These are phyloP conservation scores for Corythoichthys haematopterus DNA, from an alignment of 2,113 vertebrate species.

Conservation along the genomic window DNA sequence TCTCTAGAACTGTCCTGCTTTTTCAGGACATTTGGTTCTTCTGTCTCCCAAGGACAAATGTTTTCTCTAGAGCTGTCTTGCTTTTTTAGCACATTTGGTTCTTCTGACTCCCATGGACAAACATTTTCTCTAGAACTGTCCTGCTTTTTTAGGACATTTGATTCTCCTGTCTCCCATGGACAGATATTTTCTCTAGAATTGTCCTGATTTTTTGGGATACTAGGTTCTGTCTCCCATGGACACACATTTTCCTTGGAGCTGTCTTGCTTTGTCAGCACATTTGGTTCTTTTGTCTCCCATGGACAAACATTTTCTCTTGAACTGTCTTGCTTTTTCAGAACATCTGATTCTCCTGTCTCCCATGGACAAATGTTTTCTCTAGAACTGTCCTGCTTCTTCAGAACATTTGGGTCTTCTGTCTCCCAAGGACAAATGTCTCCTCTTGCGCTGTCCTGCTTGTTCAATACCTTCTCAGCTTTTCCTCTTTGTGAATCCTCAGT, in stretches of 20 bases:
- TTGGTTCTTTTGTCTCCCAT: constrained; percentile 36
- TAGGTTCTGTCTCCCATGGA: constrained; percentile 31
- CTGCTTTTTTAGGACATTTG: constrained; percentile 13
- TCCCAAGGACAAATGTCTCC: constrained; percentile 55
- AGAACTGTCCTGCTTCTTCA: constrained; percentile 8
- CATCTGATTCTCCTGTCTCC: constrained; percentile 12
- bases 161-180: constrained; percentile 44
- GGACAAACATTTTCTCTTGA: constrained; percentile 41
- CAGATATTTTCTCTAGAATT: not conserved
- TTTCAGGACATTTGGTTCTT: constrained; percentile 1
- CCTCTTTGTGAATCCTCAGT: too few species aligned
- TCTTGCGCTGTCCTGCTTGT: constrained; percentile 8
- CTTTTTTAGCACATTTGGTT: constrained; percentile 11
- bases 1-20: constrained; percentile 9
- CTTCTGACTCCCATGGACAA: constrained; percentile 48
- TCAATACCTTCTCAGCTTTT: not conserved
- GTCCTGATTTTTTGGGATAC: constrained; percentile 2
- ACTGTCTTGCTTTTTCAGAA: constrained; percentile 24
- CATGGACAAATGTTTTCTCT: constrained; percentile 34
- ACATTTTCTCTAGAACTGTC: not conserved
- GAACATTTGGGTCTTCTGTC: constrained; percentile 4
- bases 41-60: constrained; percentile 51
- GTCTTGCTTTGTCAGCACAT: constrained; percentile 10
- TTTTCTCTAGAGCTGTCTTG: constrained; percentile 1
- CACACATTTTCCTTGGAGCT: constrained; percentile 21